Evolutionary conservation across 2,113 vertebrate species (phyloP).

Genomic region (Sceloporus undulatus): DNA sequence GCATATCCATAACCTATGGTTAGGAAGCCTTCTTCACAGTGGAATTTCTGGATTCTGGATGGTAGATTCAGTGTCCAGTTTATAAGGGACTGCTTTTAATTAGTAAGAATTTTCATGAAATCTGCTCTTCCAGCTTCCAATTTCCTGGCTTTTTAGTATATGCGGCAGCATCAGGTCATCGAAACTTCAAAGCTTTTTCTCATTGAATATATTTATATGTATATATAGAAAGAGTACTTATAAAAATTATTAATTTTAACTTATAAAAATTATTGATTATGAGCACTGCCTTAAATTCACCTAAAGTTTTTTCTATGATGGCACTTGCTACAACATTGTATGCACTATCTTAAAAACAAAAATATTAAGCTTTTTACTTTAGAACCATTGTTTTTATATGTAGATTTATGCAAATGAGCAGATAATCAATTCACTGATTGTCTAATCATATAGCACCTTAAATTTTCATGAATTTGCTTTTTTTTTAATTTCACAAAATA

Average conservation of each 20-base stretch:
- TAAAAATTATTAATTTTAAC: neutral
- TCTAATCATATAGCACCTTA: neutral
- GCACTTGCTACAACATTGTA: neutral
- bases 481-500: conserved; percentile 19
- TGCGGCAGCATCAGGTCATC: too few species aligned
- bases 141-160: too few species aligned
- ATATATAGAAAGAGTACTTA: neutral
- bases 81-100: neutral
- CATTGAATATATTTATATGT: too few species aligned
- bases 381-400: neutral
- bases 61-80: neutral
- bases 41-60: neutral
- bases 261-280: neutral
- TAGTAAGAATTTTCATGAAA: neutral
- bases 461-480: neutral
- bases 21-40: neutral
- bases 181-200: too few species aligned
- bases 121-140: neutral
- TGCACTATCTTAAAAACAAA: neutral
- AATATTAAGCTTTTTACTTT: neutral
- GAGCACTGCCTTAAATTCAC: neutral
- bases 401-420: neutral
- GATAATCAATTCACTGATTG: neutral
- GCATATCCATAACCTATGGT: neutral
- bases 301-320: neutral